These are phyloP conservation scores for Montipora cactus DNA, from an alignment of 64 coral and sea anemone species.

Conservation along the genomic window DNA sequence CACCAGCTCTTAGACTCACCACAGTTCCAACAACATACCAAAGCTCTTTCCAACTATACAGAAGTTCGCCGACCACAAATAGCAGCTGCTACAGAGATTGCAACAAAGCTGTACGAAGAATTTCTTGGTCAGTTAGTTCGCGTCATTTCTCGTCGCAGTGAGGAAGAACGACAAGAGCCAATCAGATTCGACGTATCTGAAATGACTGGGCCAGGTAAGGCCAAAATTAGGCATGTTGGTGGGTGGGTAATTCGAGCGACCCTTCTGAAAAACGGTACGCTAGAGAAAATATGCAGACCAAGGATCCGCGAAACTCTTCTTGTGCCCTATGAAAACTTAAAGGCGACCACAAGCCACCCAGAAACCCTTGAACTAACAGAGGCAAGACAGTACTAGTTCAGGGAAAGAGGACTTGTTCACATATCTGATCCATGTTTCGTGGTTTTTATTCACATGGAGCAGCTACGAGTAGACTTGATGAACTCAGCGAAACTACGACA, in stretches of 20 bases:
- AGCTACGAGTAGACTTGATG: conserved; percentile 31
- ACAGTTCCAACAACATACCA: not conserved
- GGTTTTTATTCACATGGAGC: conserved; percentile 50
- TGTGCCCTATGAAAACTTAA: not conserved
- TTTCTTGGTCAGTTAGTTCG: conserved; percentile 6
- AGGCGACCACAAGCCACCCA: not conserved
- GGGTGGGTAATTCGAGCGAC: conserved; percentile 4
- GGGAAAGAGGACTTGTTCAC: conserved; percentile 48
- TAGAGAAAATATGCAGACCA: not conserved
- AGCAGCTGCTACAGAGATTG: not conserved
- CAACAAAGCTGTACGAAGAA: not conserved
- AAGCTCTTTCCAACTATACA: not conserved
- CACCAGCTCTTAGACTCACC: not conserved
- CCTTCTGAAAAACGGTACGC: not conserved
- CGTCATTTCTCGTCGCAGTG: not conserved
- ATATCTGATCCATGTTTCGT: conserved; percentile 41
- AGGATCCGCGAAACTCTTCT: not conserved
- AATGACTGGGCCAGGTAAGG: not conserved
- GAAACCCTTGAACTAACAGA: conserved; percentile 63
- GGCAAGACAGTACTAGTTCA: conserved; percentile 8
- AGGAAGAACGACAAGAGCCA: not conserved
- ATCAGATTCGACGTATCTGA: not conserved
- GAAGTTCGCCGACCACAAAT: not conserved
- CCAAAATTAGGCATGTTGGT: conserved; percentile 43
- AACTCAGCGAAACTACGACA: conserved; percentile 2